Evolutionary conservation across 2,113 vertebrate genomes (phyloP), one percentile per base, ranked within the genome.

Genomic region (Ceratotherium simum): DNA sequence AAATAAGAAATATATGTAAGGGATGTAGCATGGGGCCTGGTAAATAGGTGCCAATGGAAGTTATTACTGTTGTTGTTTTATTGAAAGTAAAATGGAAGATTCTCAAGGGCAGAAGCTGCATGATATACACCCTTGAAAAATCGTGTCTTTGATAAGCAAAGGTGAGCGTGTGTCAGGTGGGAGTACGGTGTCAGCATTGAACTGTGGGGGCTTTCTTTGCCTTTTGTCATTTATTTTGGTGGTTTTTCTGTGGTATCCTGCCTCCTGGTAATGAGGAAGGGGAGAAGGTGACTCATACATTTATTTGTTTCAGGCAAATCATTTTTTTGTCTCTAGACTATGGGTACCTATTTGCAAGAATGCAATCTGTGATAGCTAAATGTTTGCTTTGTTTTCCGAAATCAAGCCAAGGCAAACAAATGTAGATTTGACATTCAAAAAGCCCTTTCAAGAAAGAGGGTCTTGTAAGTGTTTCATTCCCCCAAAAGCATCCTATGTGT

Each of bases 351-450:
- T 89, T 80, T 95, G n/a, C 46, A 75, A 42, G 48, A 75, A 51
- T 23, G 33, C 27, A 51, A 21, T 92, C 81, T 81, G 12, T 64
- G 58, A 83, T 80, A 42, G 27, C 64, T 94, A 51, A 83, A 39
- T 42, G 33, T 79, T 95, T 91, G 64, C 84, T 70, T 95, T 87
- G 79, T 92, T 97, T 96, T 87, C 69, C 36, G 46, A 87, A 87
- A 70, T 75, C 69, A 31, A 51, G 31, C 42, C 17, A 87, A 83
- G 82, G 46, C 29, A 82, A 79, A 51, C 33, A 51, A 87, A 91
- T 75, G 1, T 33, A 76, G 42, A 4, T 42, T 83, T 95, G 83
- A 79, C 2, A 11, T 51, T 51, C 25, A 73, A 56, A 90, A 83
- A 75, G 16, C 14, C 20, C 42, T 90, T 95, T 70, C 42, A 88